Base-by-base conservation (phyloP, 1,140 invertebrate genomes). In the Brachionus asplanchnoidis region DNA sequence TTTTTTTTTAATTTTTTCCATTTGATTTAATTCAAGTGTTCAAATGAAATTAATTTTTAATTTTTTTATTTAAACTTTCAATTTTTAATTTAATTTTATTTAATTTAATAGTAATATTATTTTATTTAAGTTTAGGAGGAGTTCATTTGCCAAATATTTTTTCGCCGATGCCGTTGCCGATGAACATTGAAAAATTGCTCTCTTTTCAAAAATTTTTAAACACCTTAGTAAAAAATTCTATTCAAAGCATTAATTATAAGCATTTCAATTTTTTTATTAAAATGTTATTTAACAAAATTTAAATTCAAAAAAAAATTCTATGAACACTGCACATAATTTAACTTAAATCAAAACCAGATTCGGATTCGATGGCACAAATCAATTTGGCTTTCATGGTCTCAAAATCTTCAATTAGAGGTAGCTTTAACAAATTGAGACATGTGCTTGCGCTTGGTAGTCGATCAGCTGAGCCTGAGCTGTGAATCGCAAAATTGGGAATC, bases 351-450 rank as follows among this genome's bases (percentile, higher is more conserved):
- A 99, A 98, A 56, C 97, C 97, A 78, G 95, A 94, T 86, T 94
- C 95, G 79, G 96, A 94, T 90, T 97, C 94, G 87, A 99, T 96
- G 28, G 96, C 96, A 88, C 97, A 96, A 1, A 96, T 88, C 50
- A 99, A 91, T 90, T 97, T 97, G 83, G 94, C 93, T 85, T 92
- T 92, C 85, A 99, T 90, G 83, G 92, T 92, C 84, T 92, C 92
- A 88, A 95, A 93, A 84, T 94, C 93, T 56, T 92, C 92, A 88
- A 96, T 97, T 87, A 97, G 94, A 0, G 97, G 97, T 84, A 99
- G 91, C 90, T 98, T 98, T 14, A 99, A 90, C 56, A 99, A 92
- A 92, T 99, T 99, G 93, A 98, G 96, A 89, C 97, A 99, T 14
- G 97, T 99, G 88, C 95, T 96, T 6, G 97, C 95, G 42, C 95